Percentiles rank a stretch among this genome's conserved stretches.
These are phyloP conservation scores for Anas platyrhynchos DNA, from an alignment of 2,113 vertebrate species.

Conservation along the genomic window DNA sequence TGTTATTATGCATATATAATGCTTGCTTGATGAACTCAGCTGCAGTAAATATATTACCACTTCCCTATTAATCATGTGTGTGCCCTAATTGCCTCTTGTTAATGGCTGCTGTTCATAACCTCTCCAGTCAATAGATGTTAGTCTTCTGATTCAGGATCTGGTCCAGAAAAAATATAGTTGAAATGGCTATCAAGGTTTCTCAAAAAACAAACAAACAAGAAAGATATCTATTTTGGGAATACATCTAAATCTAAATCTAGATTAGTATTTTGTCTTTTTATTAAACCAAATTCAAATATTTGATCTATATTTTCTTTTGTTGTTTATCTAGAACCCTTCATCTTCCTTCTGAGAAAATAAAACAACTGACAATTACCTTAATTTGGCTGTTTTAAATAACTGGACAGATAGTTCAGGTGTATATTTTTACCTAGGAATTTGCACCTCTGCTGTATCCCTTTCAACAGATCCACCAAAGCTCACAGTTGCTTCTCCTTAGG, in stretches of 20 bases:
- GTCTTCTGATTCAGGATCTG: not conserved
- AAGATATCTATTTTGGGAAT: not conserved
- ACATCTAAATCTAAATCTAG: not conserved
- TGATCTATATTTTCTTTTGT: not conserved
- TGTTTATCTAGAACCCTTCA: not conserved
- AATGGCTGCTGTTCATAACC: accelerated
- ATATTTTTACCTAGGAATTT: not conserved
- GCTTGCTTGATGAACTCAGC: not conserved
- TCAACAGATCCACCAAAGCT: not conserved
- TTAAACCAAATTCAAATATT: not conserved
- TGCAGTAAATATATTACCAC: not conserved
- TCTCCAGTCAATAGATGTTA: not conserved
- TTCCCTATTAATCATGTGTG: not conserved
- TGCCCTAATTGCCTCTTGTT: not conserved
- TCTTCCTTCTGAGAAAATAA: not conserved
- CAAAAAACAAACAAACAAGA: not conserved
- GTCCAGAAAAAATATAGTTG: not conserved
- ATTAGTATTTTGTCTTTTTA: not conserved
- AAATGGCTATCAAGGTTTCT: not conserved
- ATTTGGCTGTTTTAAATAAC: not conserved
- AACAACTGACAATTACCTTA: not conserved
- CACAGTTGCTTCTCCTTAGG: not conserved
- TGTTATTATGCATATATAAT: too few species aligned
- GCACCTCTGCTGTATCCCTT: not conserved
- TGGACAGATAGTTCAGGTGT: not conserved